Evolutionary conservation across 2,113 vertebrate species (phyloP).

Genomic region (Muscicapa adusta): DNA sequence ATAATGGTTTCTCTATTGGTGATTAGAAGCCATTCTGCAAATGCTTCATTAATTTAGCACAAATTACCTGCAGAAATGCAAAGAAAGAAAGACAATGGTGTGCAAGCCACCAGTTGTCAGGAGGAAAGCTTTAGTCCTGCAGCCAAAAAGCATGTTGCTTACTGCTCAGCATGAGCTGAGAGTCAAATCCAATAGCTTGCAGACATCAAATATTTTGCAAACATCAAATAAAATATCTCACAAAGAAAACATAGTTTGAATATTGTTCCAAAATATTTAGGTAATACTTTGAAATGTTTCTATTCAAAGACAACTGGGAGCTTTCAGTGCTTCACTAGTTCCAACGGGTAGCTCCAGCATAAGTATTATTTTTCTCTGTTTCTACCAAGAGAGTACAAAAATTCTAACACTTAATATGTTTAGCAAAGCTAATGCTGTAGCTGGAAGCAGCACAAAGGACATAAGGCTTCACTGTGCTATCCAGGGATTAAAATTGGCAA

Average conservation of each 20-base stretch:
- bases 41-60: not conserved
- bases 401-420: slow-evolving; percentile 28
- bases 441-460: slow-evolving; percentile 46
- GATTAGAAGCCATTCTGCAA: not conserved
- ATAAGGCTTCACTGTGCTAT: not conserved
- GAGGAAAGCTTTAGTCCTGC: not conserved
- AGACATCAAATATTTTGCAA: slow-evolving; percentile 9
- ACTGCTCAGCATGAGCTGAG: not conserved
- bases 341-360: not conserved
- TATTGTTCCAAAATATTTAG: slow-evolving; percentile 18
- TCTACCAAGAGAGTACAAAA: slow-evolving; percentile 3
- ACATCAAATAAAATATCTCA: slow-evolving; percentile 12
- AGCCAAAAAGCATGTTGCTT: not conserved
- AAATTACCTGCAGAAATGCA: not conserved
- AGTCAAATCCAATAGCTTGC: slow-evolving; percentile 4
- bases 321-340: not conserved
- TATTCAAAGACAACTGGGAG: not conserved
- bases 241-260: not conserved
- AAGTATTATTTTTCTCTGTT: slow-evolving; percentile 30
- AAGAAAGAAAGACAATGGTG: not conserved
- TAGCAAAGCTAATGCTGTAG: slow-evolving; percentile 6
- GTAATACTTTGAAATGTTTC: slow-evolving; percentile 10
- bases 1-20: not conserved
- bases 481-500: not conserved
- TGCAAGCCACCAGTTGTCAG: not conserved